Evolutionary conservation across 2,888 invertebrate genomes (phyloP), one percentile per base, ranked within the genome.

Genomic region (Clusia tigrina): DNA sequence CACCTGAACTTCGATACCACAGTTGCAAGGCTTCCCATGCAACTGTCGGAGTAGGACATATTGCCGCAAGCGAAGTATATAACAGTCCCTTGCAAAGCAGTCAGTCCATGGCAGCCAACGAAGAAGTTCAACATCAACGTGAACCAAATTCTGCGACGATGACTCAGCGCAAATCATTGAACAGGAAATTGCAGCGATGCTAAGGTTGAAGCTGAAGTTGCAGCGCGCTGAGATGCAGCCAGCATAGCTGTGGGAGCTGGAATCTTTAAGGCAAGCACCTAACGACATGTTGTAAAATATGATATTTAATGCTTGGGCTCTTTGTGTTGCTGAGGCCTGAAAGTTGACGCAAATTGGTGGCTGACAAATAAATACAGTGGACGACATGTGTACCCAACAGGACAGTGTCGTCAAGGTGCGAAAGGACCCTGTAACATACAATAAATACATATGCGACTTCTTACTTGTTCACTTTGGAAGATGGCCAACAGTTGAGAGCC

Each of bases 101-200:
- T n/a, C n/a, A n/a, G n/a, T n/a, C n/a, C n/a, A n/a, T n/a, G n/a
- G n/a, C n/a, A n/a, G n/a, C n/a, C n/a, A n/a, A n/a, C n/a, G n/a
- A n/a, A n/a, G n/a, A n/a, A n/a, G n/a, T n/a, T n/a, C n/a, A n/a
- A n/a, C n/a, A n/a, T n/a, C n/a, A n/a, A n/a, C n/a, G 32, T 32
- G 32, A 32, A 32, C 52, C 48, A 58, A 67, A 67, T 68, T 46
- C 58, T 66, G 55, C 60, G 64, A 32, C 58, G 62, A 68, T 78
- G 78, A 78, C 71, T 78, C 78, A 78, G 70, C 69, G 54, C 58
- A 63, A 67, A 69, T 63, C 61, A 71, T 60, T 68, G 69, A 71
- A 71, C 70, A 76, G 73, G 70, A 74, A 71, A 69, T 71, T 63
- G 65, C 65, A 24, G 48, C 22, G 38, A 54, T 38, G 42, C 24